These are phyloP conservation scores for Tragelaphus scriptus DNA, from an alignment of 2,113 vertebrate species.

Conservation along the genomic window DNA sequence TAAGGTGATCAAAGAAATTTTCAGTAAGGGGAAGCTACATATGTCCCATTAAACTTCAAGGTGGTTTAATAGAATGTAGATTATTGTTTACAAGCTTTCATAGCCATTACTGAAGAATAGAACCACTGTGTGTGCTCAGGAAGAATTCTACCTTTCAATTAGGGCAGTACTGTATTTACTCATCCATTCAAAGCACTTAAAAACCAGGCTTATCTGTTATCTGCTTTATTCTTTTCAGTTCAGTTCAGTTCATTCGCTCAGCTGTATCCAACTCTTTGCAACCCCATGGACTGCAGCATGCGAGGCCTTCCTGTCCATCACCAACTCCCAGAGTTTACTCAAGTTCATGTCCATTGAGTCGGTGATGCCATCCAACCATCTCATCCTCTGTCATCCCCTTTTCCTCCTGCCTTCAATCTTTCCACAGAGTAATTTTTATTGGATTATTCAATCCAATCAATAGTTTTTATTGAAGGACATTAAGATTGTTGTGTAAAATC, in stretches of 20 bases:
- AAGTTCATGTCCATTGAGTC: not conserved
- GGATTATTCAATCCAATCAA: not conserved
- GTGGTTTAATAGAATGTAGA: not conserved
- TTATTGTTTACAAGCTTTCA: not conserved
- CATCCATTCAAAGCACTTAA: not conserved
- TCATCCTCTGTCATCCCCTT: not conserved
- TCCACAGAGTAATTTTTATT: not conserved
- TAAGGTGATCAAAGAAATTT: not conserved
- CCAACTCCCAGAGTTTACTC: not conserved
- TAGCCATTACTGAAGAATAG: not conserved
- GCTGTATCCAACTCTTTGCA: not conserved
- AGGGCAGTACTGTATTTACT: not conserved
- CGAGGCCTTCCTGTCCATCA: not conserved
- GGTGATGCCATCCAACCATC: not conserved
- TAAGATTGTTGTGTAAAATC: not conserved
- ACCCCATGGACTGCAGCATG: not conserved
- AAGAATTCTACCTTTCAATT: not conserved
- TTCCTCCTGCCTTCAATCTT: not conserved
- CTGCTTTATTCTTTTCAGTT: not conserved
- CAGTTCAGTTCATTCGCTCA: not conserved
- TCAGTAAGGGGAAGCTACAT: not conserved
- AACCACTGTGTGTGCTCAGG: not conserved
- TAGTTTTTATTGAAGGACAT: constrained; percentile 12
- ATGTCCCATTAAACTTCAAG: not conserved
- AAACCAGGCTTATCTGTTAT: not conserved